A percentile compares a stretch with the other conserved stretches of the same genome.
Conservation (phyloP, 2,888 invertebrate species). For the Brenthis hecate region DNA sequence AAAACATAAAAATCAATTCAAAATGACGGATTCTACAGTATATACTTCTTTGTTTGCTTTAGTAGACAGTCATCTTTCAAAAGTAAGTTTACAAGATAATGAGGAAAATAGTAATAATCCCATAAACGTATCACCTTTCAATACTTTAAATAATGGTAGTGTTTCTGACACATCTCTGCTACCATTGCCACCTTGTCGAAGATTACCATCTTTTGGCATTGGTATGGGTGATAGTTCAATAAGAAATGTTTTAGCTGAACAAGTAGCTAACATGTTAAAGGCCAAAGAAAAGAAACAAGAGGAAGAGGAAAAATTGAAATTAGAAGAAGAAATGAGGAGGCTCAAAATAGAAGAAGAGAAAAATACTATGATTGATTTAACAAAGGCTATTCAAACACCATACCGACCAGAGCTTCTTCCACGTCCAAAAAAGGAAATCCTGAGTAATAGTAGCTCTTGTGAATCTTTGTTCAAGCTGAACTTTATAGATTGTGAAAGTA, state of each 20-base stretch:
- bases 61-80: constrained; percentile 70
- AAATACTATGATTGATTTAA: constrained; percentile 62
- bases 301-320: constrained; percentile 48
- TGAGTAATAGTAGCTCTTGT: constrained; percentile 57
- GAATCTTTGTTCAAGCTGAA: constrained; percentile 57
- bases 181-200: constrained; percentile 47
- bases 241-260: constrained; percentile 56
- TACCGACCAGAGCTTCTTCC: constrained; percentile 35
- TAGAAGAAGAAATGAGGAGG: constrained; percentile 52
- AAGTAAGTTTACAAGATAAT: constrained; percentile 53
- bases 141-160: constrained; percentile 40
- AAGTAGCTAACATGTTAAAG: constrained; percentile 69
- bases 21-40: constrained; percentile 63
- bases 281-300: constrained; percentile 62
- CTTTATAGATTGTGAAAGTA: constrained; percentile 47
- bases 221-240: constrained; percentile 54
- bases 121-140: constrained; percentile 45
- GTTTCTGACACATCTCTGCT: constrained; percentile 52
- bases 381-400: constrained; percentile 56
- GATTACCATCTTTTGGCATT: constrained; percentile 57
- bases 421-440: constrained; percentile 39
- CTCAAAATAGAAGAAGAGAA: constrained; percentile 51
- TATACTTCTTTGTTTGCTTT: constrained; percentile 66
- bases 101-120: constrained; percentile 43
- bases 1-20: constrained; percentile 29